A percentile compares a stretch with the other conserved stretches of the same genome.
These are phyloP conservation scores for Melieria crassipennis DNA, from an alignment of 2,888 invertebrate genomes.

Conservation along the genomic window DNA sequence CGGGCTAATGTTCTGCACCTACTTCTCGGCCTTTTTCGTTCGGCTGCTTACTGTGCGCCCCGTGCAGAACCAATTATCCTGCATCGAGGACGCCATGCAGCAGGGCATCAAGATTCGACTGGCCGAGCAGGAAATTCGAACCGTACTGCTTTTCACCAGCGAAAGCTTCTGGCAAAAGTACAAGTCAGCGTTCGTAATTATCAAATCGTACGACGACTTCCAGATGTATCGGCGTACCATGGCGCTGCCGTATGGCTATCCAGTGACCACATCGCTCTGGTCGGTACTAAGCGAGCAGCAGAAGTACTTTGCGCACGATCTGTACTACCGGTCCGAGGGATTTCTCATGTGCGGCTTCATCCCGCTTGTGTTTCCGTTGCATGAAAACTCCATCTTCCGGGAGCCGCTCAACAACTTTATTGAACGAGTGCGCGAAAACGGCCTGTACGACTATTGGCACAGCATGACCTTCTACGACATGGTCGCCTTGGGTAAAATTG, in stretches of 20 bases:
- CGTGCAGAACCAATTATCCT: background rate
- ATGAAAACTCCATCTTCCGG: constrained; percentile 44
- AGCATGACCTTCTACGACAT: constrained; percentile 36
- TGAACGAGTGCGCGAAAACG: constrained; percentile 23
- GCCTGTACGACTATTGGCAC: constrained; percentile 42
- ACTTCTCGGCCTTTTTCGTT: constrained; percentile 8
- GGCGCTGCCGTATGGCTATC: constrained; percentile 16
- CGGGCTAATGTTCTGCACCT: constrained; percentile 13
- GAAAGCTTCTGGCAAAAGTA: constrained; percentile 15
- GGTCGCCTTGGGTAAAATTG: constrained; percentile 20
- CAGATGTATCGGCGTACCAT: constrained; percentile 14
- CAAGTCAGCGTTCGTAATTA: background rate
- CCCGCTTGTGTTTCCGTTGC: constrained; percentile 7
- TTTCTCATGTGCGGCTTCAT: constrained; percentile 5
- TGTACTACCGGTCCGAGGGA: constrained; percentile 19
- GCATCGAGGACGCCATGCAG: background rate
- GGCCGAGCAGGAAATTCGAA: background rate
- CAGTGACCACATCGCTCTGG: constrained; percentile 16
- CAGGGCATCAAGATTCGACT: constrained; percentile 13
- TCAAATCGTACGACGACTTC: constrained; percentile 16
- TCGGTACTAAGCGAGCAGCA: constrained; percentile 15
- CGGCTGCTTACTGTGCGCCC: constrained; percentile 21
- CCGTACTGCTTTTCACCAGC: constrained; percentile 4
- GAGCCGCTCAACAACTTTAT: constrained; percentile 38
- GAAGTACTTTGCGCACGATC: constrained; percentile 13